Percentiles rank a stretch among this genome's conserved stretches.
Evolutionary conservation across 2,888 invertebrate genomes (phyloP).

Genomic region (Nemoura dubitans): DNA sequence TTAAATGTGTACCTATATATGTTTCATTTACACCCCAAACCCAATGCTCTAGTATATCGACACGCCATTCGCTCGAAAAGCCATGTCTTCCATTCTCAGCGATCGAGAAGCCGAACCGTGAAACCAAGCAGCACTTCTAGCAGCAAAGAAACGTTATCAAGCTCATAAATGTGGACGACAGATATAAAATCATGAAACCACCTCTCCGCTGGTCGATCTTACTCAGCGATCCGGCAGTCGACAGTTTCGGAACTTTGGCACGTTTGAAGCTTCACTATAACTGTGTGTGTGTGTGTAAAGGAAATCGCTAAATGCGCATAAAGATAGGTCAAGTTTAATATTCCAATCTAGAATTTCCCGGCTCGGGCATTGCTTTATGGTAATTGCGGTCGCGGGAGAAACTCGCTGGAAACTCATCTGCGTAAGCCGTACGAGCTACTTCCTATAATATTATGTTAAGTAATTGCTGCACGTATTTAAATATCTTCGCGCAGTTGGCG

Average conservation of each 20-base stretch:
- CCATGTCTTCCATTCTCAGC: too few species aligned
- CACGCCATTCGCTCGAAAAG: too few species aligned
- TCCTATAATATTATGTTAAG: conserved; percentile 12
- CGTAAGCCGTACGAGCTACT: background rate
- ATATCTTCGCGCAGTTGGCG: background rate
- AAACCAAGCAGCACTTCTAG: background rate
- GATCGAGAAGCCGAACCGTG: too few species aligned
- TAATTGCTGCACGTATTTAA: background rate
- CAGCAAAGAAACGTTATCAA: background rate
- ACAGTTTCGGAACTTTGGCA: background rate
- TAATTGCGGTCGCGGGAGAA: background rate
- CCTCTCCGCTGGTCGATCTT: background rate
- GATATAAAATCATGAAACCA: background rate
- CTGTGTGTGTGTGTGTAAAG: background rate
- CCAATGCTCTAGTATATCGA: too few species aligned
- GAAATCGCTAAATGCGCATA: background rate
- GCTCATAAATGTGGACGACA: background rate
- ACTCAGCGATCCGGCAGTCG: background rate
- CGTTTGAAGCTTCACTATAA: background rate
- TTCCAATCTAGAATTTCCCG: background rate
- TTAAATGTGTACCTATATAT: too few species aligned
- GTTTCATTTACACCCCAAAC: too few species aligned
- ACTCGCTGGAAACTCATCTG: background rate
- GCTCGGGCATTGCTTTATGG: background rate
- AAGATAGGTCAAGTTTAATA: conserved; percentile 7